Conservation (phyloP, 2,888 invertebrate species). For the Lamproptera curius region DNA sequence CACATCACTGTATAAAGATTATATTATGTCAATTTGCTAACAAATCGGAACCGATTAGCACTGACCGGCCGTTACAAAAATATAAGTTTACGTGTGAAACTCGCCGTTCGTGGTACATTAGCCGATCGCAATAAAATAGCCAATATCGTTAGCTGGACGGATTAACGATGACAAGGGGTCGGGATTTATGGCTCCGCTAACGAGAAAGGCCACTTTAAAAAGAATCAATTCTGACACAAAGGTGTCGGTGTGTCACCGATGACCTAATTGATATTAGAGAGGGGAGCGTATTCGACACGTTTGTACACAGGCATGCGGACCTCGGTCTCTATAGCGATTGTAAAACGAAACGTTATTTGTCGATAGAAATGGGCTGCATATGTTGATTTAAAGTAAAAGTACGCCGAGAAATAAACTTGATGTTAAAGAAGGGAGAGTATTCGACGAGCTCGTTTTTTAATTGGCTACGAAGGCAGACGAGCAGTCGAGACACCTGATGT, state of each 20-base stretch:
- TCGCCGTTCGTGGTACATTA: conserved; percentile 1
- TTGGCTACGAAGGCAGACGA: no score
- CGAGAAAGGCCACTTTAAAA: conserved; percentile 6
- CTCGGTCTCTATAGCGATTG: no score
- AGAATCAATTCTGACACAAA: conserved; percentile 13
- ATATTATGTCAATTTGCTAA: neutral
- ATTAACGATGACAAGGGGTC: conserved; percentile 12
- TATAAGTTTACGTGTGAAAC: conserved; percentile 7
- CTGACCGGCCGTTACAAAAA: no score
- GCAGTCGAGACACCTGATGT: no score
- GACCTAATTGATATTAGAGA: conserved; percentile 22
- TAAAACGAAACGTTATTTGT: no score
- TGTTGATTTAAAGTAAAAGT: no score
- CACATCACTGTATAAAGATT: no score
- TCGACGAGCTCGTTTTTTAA: no score
- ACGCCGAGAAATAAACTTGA: no score
- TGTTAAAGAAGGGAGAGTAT: no score
- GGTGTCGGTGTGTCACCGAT: neutral
- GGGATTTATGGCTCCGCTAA: conserved; percentile 3
- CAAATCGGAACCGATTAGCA: neutral
- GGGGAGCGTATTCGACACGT: neutral
- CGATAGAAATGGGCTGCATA: no score
- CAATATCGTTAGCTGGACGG: neutral
- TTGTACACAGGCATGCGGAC: neutral
- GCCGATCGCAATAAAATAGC: conserved; percentile 1